Evolutionary conservation across 2,797 vertebrate species (phyloP).

Genomic region (Carapus acus): DNA sequence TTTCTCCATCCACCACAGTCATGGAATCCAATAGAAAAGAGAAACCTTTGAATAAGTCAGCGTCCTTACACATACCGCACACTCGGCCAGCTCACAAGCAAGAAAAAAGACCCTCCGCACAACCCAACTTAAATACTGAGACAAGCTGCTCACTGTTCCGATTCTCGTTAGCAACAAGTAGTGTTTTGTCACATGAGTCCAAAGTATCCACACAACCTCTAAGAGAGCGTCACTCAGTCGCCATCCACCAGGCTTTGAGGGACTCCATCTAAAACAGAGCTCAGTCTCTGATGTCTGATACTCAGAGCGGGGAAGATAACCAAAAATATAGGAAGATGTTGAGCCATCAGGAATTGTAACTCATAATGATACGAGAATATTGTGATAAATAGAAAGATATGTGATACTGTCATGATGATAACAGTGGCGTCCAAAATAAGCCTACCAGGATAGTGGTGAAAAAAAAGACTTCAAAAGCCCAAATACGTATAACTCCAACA

Average conservation of each 20-base stretch:
- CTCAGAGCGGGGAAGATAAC: background rate
- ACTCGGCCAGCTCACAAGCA: constrained; percentile 40
- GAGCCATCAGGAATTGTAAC: no score
- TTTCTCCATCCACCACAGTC: constrained; percentile 44
- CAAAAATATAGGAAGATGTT: no score
- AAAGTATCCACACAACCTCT: constrained; percentile 10
- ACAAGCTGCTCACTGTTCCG: constrained; percentile 61
- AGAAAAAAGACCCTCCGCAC: constrained; percentile 42
- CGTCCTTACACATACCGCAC: constrained; percentile 62
- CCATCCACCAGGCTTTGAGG: background rate
- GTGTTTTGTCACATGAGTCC: constrained; percentile 38
- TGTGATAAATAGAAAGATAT: no score
- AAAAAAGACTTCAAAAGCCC: no score
- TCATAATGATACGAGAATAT: no score
- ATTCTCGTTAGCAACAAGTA: constrained; percentile 44
- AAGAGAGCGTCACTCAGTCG: background rate
- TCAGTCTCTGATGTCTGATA: background rate
- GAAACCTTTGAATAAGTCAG: constrained; percentile 57
- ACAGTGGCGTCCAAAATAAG: no score
- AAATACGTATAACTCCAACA: no score
- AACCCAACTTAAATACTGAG: constrained; percentile 51
- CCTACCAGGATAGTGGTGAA: no score
- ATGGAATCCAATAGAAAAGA: constrained; percentile 45
- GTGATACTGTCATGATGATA: no score
- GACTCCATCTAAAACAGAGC: background rate